Evolutionary conservation across 2,797 vertebrate genomes (phyloP), one percentile per base, ranked within the genome.

Genomic region (Artibeus lituratus): DNA sequence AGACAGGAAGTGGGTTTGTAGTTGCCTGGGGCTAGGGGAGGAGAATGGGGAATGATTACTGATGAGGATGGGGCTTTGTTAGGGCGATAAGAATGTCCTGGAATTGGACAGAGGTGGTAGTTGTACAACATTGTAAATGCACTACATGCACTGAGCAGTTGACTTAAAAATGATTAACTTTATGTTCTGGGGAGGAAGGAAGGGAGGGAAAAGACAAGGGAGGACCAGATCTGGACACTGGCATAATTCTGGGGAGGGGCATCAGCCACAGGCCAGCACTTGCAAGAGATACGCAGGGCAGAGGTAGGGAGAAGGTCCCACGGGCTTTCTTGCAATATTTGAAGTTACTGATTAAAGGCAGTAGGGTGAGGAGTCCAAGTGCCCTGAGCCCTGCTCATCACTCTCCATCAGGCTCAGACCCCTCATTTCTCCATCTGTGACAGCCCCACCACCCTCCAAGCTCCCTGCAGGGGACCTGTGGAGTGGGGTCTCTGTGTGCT

Each of bases 31-130:
- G 29, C 62, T 65, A 15, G 29, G 14, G 62, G 32, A 65, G 32
- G 62, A 1, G 29, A 32, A 0, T 1, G 18, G 18, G 29, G 51
- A n/a, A 3, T 37, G 39, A 72, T 3, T 1, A 53, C 67, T 29
- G 2, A 42, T 5, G 26, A 51, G 18, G 15, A 29, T 3, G 1
- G 26, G 26, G 29, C 19, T 84, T 67, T 70, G n/a, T 51, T 1
- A 26, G 39, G 51, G 37, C 67, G 49, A 55, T 51, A 59, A 53
- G 11, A 77, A n/a, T n/a, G 15, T 44, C 35, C 26, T 42, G 7
- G 32, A 44, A 53, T 12, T 32, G 35, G n/a, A 37, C 12, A 53
- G 80, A 53, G 72, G 47, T 29, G 59, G 32, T n/a, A 12, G 62
- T 65, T 65, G 62, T 65, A 65, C 29, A 65, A n/a, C 62, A 65